Evolutionary conservation across 2,797 vertebrate genomes (phyloP).

Genomic region (Taeniopygia guttata): DNA sequence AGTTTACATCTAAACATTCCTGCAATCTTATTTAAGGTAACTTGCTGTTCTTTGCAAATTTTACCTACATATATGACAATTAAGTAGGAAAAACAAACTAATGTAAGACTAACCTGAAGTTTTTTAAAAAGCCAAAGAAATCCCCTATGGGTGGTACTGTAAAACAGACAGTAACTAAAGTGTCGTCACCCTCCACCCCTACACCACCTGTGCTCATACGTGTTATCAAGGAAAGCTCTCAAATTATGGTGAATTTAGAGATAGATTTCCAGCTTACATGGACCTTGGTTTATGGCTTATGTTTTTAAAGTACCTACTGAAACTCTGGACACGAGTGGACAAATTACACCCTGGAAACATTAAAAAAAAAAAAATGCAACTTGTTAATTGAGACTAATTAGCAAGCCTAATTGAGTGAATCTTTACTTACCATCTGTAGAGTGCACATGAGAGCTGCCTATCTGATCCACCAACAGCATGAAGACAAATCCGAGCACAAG

Average conservation of each 20-base stretch:
- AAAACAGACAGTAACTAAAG: not conserved
- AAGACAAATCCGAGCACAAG: constrained; percentile 97
- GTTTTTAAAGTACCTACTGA: not conserved
- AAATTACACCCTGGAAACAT: not conserved
- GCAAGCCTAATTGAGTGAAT: not conserved
- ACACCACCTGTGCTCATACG: rapidly evolving
- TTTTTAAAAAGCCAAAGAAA: not conserved
- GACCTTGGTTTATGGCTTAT: not conserved
- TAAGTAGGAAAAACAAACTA: not conserved
- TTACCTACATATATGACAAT: not conserved
- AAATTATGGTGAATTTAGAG: not conserved
- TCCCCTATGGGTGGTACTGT: not conserved
- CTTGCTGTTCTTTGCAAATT: not conserved
- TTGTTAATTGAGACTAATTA: not conserved
- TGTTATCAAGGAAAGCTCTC: not conserved
- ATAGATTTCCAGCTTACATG: not conserved
- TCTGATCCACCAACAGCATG: constrained; percentile 97
- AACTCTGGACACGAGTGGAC: not conserved
- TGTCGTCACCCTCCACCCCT: not conserved
- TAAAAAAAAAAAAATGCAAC: not conserved
- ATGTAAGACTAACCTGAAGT: not conserved
- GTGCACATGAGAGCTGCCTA: constrained; percentile 93
- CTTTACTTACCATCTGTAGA: constrained; percentile 84
- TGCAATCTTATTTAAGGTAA: not conserved
- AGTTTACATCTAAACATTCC: not conserved